Evolutionary conservation across 92 coral and sea anemone genomes (phyloP), one percentile per base, ranked within the genome.

Genomic region (Epizoanthus ramosus): DNA sequence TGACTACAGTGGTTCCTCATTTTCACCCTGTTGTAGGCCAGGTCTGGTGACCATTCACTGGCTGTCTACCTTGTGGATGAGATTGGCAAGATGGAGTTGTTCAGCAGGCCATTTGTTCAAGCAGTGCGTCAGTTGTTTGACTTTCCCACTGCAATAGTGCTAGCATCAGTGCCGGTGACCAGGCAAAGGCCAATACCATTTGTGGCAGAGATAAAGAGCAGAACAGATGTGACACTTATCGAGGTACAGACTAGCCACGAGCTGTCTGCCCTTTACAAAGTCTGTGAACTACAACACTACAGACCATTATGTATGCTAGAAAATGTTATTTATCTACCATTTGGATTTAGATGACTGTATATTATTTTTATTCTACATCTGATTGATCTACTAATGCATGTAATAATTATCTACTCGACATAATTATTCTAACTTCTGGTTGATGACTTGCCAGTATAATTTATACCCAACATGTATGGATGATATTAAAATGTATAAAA

Each of bases 51-150:
- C 71, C 68, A 56, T 61, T 69, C 65, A 15, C 15, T 68, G 4
- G 59, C 33, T 59, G 87, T 84, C 33, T 84, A 54, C 28, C 67
- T 84, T 5, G 94, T 94, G 14, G 98, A 94, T 83, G 98, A 94
- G 81, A 79, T 94, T 45, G 98, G 98, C 21, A 94, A 94, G 85
- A 94, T 94, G 98, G 98, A 94, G 74, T 83, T 94, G 65, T 94
- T 94, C 67, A 94, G 98, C 59, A 80, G 85, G 68, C 64, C 88
- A 43, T 94, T 92, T 79, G 33, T 85, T 22, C 88, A 71, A 16
- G 88, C 91, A 57, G 93, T 94, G 24, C 87, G 80, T n/a, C 88
- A 88, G 54, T 80, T 94, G 72, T 90, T 94, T 83, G 89, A 83
- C 23, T 67, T 74, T 31, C 70, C 83, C 19, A 68, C 86, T 12